Conservation (phyloP, 2,888 invertebrate species). For the Gymnosoma rotundatum region DNA sequence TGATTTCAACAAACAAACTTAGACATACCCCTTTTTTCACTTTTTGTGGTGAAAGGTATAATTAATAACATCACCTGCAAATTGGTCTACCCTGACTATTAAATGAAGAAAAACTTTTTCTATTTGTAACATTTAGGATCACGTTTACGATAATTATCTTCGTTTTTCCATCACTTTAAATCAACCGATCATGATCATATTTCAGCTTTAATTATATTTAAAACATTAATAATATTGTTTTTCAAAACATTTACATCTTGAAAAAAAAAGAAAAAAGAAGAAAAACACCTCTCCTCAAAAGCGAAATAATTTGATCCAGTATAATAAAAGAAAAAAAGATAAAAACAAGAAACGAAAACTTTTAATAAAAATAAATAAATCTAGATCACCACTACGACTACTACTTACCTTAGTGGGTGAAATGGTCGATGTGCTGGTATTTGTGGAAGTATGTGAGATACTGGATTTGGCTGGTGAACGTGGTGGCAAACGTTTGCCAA, state of each 20-base stretch:
- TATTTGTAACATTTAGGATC: conserved; percentile 46
- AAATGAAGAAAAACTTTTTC: neutral
- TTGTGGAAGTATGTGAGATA: conserved; percentile 76
- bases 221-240: conserved; percentile 57
- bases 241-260: conserved; percentile 15
- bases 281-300: conserved; percentile 1
- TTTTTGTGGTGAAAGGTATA: too few species aligned
- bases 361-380: conserved; percentile 14
- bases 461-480: conserved; percentile 77
- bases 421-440: conserved; percentile 76
- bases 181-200: conserved; percentile 63
- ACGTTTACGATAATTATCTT: conserved; percentile 43
- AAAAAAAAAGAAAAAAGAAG: neutral
- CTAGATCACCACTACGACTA: conserved; percentile 2
- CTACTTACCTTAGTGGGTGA: conserved; percentile 75
- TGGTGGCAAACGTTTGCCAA: conserved; percentile 76
- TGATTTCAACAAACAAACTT: too few species aligned
- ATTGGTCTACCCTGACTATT: neutral
- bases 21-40: too few species aligned
- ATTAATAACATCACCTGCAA: neutral
- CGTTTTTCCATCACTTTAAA: conserved; percentile 47
- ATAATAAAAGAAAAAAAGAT: neutral
- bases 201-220: conserved; percentile 53
- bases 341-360: conserved; percentile 4
- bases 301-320: neutral